These are phyloP conservation scores for Zootermopsis nevadensis DNA, from an alignment of 2,888 invertebrate genomes.

Conservation along the genomic window DNA sequence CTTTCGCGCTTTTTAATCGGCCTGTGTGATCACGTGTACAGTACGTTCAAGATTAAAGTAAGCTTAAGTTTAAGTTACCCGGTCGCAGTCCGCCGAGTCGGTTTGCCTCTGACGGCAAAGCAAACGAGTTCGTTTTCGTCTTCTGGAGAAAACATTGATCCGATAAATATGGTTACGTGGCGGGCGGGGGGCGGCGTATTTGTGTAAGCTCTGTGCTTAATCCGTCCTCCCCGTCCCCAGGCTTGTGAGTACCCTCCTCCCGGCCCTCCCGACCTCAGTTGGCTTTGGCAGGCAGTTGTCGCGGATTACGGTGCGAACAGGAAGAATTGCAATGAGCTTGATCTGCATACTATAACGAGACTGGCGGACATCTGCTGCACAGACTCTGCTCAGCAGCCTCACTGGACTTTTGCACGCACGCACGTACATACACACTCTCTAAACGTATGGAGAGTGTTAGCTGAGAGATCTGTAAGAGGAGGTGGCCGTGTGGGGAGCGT, in stretches of 20 bases:
- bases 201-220: conserved; percentile 40
- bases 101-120: conserved; percentile 15
- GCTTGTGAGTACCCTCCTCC: conserved; percentile 18
- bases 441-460: neutral
- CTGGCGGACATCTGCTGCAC: conserved; percentile 52
- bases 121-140: conserved; percentile 14
- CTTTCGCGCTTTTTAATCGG: no score
- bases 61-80: no score
- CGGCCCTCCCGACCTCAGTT: conserved; percentile 8
- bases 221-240: conserved; percentile 24
- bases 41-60: no score
- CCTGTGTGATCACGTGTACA: no score
- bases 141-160: conserved; percentile 41
- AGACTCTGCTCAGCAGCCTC: conserved; percentile 5
- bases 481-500: neutral
- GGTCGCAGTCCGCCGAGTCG: no score
- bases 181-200: conserved; percentile 11
- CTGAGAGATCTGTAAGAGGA: neutral
- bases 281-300: conserved; percentile 47
- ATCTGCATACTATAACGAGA: conserved; percentile 52
- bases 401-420: neutral
- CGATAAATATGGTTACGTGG: conserved; percentile 8
- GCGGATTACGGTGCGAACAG: conserved; percentile 51
- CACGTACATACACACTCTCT: conserved; percentile 6
- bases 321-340: conserved; percentile 54